A percentile compares a stretch with the other conserved stretches of the same genome.
Evolutionary conservation across 1,140 invertebrate genomes (phyloP).

Genomic region (Philaenus spumarius): DNA sequence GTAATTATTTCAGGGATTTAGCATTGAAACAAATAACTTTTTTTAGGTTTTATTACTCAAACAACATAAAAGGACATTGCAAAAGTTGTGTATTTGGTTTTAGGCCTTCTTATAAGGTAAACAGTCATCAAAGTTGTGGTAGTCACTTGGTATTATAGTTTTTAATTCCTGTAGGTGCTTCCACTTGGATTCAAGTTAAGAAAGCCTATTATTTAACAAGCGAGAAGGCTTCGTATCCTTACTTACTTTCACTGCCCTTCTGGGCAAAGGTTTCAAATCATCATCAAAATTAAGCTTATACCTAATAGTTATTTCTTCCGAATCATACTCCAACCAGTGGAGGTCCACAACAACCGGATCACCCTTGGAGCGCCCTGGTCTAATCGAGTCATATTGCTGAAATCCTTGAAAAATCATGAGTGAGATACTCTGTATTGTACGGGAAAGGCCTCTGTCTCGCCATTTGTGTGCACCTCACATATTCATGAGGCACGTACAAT

Average conservation of each 20-base stretch:
- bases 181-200: conserved; percentile 4
- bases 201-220: conserved; percentile 1
- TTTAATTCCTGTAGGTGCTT: conserved; percentile 19
- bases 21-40: background rate
- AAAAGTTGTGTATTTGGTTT: too few relatives aligned
- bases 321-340: background rate
- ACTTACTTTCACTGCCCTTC: background rate
- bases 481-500: conserved; percentile 28
- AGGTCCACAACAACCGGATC: conserved; percentile 17
- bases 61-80: background rate
- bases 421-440: background rate
- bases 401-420: conserved; percentile 7
- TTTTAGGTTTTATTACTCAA: too few relatives aligned
- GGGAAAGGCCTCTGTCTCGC: conserved; percentile 14
- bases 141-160: conserved; percentile 6
- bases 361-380: conserved; percentile 6
- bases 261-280: background rate
- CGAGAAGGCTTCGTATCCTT: background rate
- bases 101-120: too few relatives aligned
- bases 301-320: background rate
- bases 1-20: background rate
- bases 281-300: background rate
- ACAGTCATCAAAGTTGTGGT: conserved; percentile 15
- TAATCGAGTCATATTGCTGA: conserved; percentile 8
- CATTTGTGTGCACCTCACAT: conserved; percentile 20